Conservation (phyloP, 2,888 invertebrate genomes). For the Pachymerium ferrugineum region DNA sequence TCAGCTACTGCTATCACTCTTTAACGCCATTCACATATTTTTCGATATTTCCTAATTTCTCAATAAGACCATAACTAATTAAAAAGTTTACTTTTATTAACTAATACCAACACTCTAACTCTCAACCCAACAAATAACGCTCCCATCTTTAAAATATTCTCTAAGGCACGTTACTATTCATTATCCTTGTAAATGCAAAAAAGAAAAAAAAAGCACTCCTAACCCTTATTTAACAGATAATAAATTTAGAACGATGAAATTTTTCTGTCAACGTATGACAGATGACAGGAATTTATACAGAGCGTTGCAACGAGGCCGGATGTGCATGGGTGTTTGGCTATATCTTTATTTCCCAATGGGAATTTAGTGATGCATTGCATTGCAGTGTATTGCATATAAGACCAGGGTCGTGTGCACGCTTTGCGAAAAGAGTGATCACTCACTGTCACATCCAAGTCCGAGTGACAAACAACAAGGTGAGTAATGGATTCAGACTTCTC, state of each 20-base stretch:
- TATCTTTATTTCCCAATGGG: conserved; percentile 9
- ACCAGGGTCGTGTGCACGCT: neutral
- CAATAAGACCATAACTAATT: no score
- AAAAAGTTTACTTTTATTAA: no score
- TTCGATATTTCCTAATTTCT: no score
- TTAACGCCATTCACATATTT: no score
- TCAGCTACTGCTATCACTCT: no score
- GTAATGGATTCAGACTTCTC: conserved; percentile 1
- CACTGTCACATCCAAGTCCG: conserved; percentile 6
- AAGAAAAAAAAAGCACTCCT: no score
- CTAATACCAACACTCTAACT: no score
- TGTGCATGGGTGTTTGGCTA: neutral
- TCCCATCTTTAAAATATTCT: no score
- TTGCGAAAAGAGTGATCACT: conserved; percentile 10
- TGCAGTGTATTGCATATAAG: conserved; percentile 4
- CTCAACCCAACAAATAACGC: no score
- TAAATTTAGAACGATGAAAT: conserved; percentile 7
- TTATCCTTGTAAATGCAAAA: no score
- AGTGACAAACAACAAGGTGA: conserved; percentile 21
- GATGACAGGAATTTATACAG: neutral
- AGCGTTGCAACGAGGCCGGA: neutral
- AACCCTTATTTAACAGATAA: neutral
- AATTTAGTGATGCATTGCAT: conserved; percentile 17
- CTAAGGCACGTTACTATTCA: no score
- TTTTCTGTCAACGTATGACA: neutral